Conservation (phyloP, 1,140 invertebrate species). For the Paracyclopina nana region DNA sequence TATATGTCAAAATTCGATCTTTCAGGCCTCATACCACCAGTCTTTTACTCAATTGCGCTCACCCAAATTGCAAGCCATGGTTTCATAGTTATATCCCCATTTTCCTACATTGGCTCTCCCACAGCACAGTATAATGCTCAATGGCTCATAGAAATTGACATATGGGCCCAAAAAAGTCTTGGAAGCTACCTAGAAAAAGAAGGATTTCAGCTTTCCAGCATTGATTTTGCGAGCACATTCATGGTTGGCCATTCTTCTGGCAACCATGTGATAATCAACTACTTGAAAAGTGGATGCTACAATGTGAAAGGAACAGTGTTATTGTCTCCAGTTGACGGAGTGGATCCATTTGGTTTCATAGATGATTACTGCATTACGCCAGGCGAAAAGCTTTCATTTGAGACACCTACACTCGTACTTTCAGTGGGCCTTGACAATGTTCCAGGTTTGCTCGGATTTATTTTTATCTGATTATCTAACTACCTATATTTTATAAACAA, state of each 20-base stretch:
- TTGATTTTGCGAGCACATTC: background rate
- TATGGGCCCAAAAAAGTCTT: background rate
- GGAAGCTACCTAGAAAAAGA: background rate
- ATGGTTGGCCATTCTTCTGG: background rate
- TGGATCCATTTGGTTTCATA: background rate
- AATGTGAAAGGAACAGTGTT: background rate
- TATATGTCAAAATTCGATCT: too few species aligned
- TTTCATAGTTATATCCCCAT: background rate
- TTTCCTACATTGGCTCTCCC: background rate
- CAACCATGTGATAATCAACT: background rate
- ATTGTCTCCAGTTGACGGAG: background rate
- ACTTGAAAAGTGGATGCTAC: background rate
- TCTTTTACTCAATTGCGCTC: too few species aligned
- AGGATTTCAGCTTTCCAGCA: background rate
- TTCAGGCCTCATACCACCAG: too few species aligned
- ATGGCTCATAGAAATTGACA: background rate
- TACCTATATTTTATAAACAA: too few species aligned
- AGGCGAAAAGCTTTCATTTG: background rate
- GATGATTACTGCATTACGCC: background rate
- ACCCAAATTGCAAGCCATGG: constrained; percentile 4
- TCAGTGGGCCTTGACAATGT: background rate
- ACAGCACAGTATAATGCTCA: background rate
- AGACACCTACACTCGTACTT: background rate
- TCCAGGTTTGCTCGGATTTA: background rate
- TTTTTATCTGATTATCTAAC: background rate